Evolutionary conservation across 2,888 invertebrate species (phyloP), one percentile per base, ranked within the genome.

Genomic region (Pomacea canaliculata): DNA sequence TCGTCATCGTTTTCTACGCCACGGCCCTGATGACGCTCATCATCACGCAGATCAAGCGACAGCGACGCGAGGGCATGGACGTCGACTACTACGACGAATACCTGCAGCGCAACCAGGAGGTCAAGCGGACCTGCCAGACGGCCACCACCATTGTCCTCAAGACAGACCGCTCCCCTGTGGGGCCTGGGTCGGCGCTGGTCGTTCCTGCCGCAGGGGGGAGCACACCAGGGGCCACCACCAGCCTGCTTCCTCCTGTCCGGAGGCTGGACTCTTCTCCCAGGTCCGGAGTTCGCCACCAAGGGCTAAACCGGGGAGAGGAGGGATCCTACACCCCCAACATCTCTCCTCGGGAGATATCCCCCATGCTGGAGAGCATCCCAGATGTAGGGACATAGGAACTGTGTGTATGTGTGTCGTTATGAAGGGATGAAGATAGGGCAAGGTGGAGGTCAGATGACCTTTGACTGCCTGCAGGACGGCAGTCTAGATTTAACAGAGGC

Each of bases 71-170:
- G 77, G 85, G 84, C 8, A 82, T 81, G 46, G 87, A 87, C 56
- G 84, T 86, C 37, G 87, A 88, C 68, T 88, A 88, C 71, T 88
- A 87, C 81, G 87, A 88, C 73, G 88, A 88, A 76, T 87, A 87
- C 77, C 77, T 88, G 16, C 86, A 86, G 72, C 73, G 87, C 68
- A 87, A 86, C 76, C 83, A 84, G 71, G 82, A 85, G 70, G 82
- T 85, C 62, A 85, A 85, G 76, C 82, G 82, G 80, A 86, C 82
- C 27, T 84, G 72, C 76, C 82, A 72, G 75, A 83, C 80, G 78
- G 84, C 79, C 66, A 83, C 65, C 79, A 82, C 69, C 60, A 56
- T 82, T 23, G 76, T 79, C 23, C 60, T 69, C 16, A 73, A 73
- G 27, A 56, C 73, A 16, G 71, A 63, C 51, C 71, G 67, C 27